phyloP scores from a whole-genome alignment of 2,797 vertebrate genomes.

The Pseudomugil tenellus region DNA sequence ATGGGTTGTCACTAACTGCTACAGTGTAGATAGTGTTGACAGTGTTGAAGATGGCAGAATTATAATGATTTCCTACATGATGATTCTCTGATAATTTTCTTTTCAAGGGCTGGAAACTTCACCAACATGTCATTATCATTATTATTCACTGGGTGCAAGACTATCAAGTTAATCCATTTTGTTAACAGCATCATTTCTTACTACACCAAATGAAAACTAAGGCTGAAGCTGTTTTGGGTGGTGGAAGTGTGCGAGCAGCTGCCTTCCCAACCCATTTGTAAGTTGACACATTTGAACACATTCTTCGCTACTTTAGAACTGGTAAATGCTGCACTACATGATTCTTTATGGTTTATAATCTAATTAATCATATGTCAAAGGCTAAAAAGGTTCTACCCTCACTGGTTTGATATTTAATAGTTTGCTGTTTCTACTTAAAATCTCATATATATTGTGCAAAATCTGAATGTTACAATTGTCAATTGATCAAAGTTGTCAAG shows the following conservation, averaged over 20 bases:
- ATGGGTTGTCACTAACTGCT: constrained; percentile 42
- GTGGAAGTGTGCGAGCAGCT: background rate
- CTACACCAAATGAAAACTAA: background rate
- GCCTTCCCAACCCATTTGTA: background rate
- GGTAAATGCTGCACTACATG: background rate
- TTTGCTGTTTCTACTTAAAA: background rate
- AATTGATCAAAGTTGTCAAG: too few relatives aligned
- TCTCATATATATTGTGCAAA: background rate
- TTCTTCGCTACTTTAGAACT: background rate
- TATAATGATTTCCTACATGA: constrained; percentile 32
- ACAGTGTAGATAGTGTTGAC: constrained; percentile 32
- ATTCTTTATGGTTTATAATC: background rate
- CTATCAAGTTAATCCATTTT: background rate
- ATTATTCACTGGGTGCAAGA: background rate
- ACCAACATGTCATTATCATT: constrained; percentile 12
- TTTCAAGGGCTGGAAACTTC: constrained; percentile 12
- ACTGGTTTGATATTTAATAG: background rate
- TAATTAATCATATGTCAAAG: background rate
- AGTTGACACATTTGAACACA: background rate
- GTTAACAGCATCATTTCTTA: background rate
- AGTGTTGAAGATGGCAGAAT: constrained; percentile 16
- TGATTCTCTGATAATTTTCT: constrained; percentile 35
- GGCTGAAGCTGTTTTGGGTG: background rate
- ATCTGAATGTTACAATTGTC: background rate
- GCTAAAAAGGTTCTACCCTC: background rate